A percentile compares a stretch with the other conserved stretches of the same genome.
Evolutionary conservation across 2,113 vertebrate genomes (phyloP).

Genomic region (Ellobius talpinus): DNA sequence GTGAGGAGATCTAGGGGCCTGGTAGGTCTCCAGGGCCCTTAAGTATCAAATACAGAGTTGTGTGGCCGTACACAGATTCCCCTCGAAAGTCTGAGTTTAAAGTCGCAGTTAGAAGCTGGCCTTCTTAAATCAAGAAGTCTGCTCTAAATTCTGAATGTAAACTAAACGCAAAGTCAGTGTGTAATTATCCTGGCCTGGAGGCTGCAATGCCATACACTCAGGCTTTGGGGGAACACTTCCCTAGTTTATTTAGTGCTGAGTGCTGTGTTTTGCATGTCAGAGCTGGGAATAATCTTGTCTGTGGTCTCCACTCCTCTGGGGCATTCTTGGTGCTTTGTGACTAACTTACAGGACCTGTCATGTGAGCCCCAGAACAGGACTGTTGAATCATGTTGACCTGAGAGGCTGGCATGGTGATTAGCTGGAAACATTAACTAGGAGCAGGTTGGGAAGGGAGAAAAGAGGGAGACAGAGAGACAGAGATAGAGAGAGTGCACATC

Average conservation of each 20-base stretch:
- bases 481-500: not conserved
- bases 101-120: constrained; percentile 49
- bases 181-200: constrained; percentile 81
- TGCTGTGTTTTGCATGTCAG: constrained; percentile 81
- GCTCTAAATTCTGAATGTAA: constrained; percentile 72
- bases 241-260: constrained; percentile 83
- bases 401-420: constrained; percentile 72
- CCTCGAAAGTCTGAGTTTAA: not conserved
- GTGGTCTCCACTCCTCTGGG: constrained; percentile 81
- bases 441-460: too few relatives aligned
- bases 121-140: constrained; percentile 76
- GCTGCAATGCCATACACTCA: constrained; percentile 66
- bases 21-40: not conserved
- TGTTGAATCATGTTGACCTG: constrained; percentile 66
- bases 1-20: not conserved
- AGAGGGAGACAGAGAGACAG: not conserved
- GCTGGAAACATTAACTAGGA: not conserved
- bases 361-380: constrained; percentile 10
- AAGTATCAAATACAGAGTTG: not conserved
- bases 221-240: constrained; percentile 79
- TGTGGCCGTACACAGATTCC: not conserved
- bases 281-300: constrained; percentile 81
- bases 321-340: constrained; percentile 76
- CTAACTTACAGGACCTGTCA: constrained; percentile 76
- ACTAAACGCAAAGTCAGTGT: not conserved